Evolutionary conservation across 1,140 invertebrate genomes (phyloP).

Genomic region (Chelonus insularis): DNA sequence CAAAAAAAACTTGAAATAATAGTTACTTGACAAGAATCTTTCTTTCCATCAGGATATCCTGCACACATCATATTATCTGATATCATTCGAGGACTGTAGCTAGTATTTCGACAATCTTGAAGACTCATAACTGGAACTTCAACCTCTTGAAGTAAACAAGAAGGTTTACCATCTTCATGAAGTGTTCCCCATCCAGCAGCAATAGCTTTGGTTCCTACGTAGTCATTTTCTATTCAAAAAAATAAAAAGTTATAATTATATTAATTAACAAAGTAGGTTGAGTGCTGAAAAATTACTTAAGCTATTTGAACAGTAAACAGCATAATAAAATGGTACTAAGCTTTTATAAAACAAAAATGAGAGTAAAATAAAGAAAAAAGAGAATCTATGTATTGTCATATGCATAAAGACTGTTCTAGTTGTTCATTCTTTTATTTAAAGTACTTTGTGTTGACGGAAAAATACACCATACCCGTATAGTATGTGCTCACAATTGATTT

Average conservation of each 20-base stretch:
- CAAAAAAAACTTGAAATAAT: too few relatives aligned
- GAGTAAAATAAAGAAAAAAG: too few relatives aligned
- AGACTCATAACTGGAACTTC: slow-evolving; percentile 81
- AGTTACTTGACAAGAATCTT: slow-evolving; percentile 81
- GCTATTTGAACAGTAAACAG: too few relatives aligned
- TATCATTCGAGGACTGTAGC: slow-evolving; percentile 78
- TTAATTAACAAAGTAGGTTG: slow-evolving; percentile 6
- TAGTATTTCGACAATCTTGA: slow-evolving; percentile 74
- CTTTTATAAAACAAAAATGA: too few relatives aligned
- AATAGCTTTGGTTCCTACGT: slow-evolving; percentile 70
- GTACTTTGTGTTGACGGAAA: too few relatives aligned
- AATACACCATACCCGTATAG: too few relatives aligned
- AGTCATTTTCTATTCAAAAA: slow-evolving; percentile 63
- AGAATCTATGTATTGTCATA: too few relatives aligned
- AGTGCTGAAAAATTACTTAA: too few relatives aligned
- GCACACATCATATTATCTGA: slow-evolving; percentile 87
- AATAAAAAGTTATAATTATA: slow-evolving; percentile 36
- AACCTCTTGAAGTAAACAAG: slow-evolving; percentile 79
- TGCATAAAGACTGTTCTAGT: too few relatives aligned
- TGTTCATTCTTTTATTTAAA: too few relatives aligned
- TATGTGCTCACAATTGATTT: too few relatives aligned
- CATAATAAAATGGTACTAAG: too few relatives aligned
- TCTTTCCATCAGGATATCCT: slow-evolving; percentile 75
- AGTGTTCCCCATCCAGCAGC: slow-evolving; percentile 86
- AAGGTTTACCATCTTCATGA: slow-evolving; percentile 77